Evolutionary conservation across 2,888 invertebrate species (phyloP), one percentile per base, ranked within the genome.

Genomic region (Nasonovia ribisnigri): DNA sequence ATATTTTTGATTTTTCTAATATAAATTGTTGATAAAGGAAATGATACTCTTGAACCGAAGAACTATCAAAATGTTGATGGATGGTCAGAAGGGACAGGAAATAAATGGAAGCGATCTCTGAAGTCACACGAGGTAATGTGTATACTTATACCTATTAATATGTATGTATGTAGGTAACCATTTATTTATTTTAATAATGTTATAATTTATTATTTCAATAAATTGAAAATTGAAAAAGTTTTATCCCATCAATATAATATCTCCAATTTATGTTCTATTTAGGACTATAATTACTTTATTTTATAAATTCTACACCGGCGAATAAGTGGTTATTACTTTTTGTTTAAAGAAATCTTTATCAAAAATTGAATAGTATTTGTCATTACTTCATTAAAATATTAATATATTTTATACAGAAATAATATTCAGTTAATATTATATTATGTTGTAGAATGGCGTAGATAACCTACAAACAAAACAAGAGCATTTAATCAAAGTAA

Each of bases 31-130:
- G 6, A 13, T 67, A 36, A 26, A 93, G 93, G 84, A 36, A 93
- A 93, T 24, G 93, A 93, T 6, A 93, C 93, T 5, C 60, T 93
- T 8, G 90, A 90, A 57, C 93, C 93, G 46, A 93, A 90, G 48
- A 84, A 67, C 42, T 6, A 24, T 16, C 93, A 46, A 48, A 36
- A 42, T 26, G 54, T n/a, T 1, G 86, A 93, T 42, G 93, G 84
- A 48, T 86, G 84, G 90, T 42, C 90, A 16, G 84, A 92, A 20
- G 5, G 6, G 36, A 13, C 36, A 57, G 84, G 89, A 11, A 54
- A 46, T 26, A 51, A 60, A 89, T 84, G 93, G 89, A 93, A 36
- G 3, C n/a, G 93, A 42, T 89, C 89, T 8, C 29, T 48, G 60
- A 42, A 36, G 48, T 29, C 29, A 13, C 8, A 13, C 36, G 20